Evolutionary conservation across 2,888 invertebrate genomes (phyloP).

Genomic region (Nemotelus nigrinus): DNA sequence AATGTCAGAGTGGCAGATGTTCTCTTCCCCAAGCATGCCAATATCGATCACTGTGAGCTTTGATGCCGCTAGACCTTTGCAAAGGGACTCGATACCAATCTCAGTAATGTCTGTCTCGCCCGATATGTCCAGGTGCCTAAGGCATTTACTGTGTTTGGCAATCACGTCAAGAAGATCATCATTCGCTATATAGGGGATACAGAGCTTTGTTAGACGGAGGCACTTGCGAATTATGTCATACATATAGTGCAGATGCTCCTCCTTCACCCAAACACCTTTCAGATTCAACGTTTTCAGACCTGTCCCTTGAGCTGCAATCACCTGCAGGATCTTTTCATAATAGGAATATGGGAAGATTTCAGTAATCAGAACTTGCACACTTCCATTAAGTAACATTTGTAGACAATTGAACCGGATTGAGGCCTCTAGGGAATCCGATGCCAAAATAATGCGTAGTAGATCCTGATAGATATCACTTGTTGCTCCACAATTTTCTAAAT

Average conservation of each 20-base stretch:
- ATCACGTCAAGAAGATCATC: conserved; percentile 74
- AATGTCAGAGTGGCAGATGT: conserved; percentile 73
- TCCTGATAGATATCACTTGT: conserved; percentile 77
- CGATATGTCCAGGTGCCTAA: conserved; percentile 74
- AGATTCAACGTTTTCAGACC: conserved; percentile 73
- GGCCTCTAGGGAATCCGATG: conserved; percentile 74
- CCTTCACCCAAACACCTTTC: conserved; percentile 79
- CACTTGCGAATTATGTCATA: conserved; percentile 71
- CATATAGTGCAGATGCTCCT: conserved; percentile 73
- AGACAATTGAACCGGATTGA: conserved; percentile 74
- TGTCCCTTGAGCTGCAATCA: conserved; percentile 72
- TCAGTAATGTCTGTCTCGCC: conserved; percentile 77
- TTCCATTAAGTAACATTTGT: conserved; percentile 72
- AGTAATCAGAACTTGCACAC: conserved; percentile 73
- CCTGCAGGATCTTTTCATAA: conserved; percentile 74
- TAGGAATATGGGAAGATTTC: conserved; percentile 78
- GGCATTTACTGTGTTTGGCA: conserved; percentile 67
- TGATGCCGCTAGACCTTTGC: conserved; percentile 68
- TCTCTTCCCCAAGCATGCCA: conserved; percentile 76
- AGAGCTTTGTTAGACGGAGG: conserved; percentile 70
- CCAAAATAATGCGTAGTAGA: conserved; percentile 72
- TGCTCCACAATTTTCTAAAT: conserved; percentile 70
- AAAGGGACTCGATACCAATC: conserved; percentile 71
- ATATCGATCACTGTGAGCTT: conserved; percentile 73
- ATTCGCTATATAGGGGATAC: conserved; percentile 77